Percentiles rank a stretch among this genome's conserved stretches.
Conservation (phyloP, 2,797 vertebrate genomes). For the Toxotes lorentzi region DNA sequence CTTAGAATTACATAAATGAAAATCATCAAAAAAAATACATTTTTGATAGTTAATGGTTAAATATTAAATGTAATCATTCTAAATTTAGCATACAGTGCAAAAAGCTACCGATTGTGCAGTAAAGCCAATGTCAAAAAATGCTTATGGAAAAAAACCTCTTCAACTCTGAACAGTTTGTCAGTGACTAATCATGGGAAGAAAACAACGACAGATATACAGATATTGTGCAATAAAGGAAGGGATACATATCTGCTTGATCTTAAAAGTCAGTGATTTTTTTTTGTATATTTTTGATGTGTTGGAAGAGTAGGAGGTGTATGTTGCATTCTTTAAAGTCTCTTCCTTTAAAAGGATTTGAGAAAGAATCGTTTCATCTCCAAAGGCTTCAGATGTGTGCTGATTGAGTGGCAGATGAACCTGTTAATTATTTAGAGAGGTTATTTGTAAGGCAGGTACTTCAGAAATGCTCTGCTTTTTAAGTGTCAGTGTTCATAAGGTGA, state of each 20-base stretch:
- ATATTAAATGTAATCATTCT: slow-evolving; percentile 61
- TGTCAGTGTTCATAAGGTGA: slow-evolving; percentile 70
- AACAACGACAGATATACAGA: slow-evolving; percentile 30
- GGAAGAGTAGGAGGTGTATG: slow-evolving; percentile 44
- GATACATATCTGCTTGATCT: slow-evolving; percentile 52
- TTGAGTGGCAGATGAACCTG: slow-evolving; percentile 79
- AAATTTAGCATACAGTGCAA: slow-evolving; percentile 54
- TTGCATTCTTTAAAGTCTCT: slow-evolving; percentile 64
- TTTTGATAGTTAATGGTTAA: slow-evolving; percentile 40
- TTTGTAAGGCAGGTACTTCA: slow-evolving; percentile 73
- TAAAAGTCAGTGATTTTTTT: slow-evolving; percentile 39
- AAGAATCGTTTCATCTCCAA: slow-evolving; percentile 70
- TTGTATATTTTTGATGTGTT: slow-evolving; percentile 39
- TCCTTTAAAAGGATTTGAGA: slow-evolving; percentile 58
- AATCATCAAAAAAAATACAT: not conserved
- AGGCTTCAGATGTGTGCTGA: slow-evolving; percentile 64
- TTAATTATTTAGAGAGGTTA: slow-evolving; percentile 82
- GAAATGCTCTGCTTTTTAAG: slow-evolving; percentile 65
- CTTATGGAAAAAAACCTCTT: slow-evolving; percentile 45
- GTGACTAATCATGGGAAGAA: slow-evolving; percentile 44
- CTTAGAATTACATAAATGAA: not conserved
- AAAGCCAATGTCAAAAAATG: slow-evolving; percentile 28
- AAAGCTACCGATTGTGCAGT: slow-evolving; percentile 51
- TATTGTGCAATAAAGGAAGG: slow-evolving; percentile 31
- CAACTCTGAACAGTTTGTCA: slow-evolving; percentile 45